phyloP scores from a whole-genome alignment of 2,797 vertebrate species.

The Platalea minor region DNA sequence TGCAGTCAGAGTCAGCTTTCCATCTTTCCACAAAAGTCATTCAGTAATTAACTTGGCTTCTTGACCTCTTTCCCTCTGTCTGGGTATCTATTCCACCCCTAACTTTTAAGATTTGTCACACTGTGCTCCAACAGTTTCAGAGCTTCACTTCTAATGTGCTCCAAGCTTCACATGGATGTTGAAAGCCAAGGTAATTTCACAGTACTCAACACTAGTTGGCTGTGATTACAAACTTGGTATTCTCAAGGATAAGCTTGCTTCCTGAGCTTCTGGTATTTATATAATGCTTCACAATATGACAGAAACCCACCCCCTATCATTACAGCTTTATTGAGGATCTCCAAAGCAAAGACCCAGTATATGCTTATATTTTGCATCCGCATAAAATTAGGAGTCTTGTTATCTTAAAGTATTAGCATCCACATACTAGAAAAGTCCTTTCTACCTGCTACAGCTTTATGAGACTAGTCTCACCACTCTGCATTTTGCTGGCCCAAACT shows the following conservation, averaged over 20 bases:
- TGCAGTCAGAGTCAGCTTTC: neutral
- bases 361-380: neutral
- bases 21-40: neutral
- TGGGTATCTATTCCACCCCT: neutral
- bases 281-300: neutral
- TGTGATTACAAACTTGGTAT: neutral
- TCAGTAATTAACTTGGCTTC: neutral
- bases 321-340: neutral
- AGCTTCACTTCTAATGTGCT: neutral
- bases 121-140: neutral
- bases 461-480: neutral
- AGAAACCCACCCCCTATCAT: fast-evolving
- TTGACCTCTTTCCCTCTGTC: neutral
- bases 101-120: neutral
- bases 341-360: neutral
- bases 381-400: neutral
- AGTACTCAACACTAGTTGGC: neutral
- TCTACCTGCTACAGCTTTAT: neutral
- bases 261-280: neutral
- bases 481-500: neutral
- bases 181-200: neutral
- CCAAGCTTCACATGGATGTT: neutral
- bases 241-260: neutral
- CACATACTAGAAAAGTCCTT: neutral
- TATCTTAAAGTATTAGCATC: too few species aligned